Conservation (phyloP, 1,140 invertebrate species). For the Drosophila azteca region DNA sequence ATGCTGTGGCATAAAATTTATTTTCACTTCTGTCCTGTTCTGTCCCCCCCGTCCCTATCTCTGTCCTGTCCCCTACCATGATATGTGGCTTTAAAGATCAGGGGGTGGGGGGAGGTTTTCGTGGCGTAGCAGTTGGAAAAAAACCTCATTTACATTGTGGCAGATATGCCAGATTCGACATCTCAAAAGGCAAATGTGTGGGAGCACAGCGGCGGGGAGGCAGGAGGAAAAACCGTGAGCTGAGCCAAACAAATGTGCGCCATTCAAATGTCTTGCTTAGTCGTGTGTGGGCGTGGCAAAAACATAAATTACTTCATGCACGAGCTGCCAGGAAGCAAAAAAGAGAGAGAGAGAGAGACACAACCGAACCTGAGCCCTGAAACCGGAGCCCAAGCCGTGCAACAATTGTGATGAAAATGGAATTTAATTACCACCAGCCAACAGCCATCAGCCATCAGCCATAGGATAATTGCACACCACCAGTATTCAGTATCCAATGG, state of each 20-base stretch:
- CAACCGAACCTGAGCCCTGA: too few species aligned
- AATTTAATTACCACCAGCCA: constrained; percentile 51
- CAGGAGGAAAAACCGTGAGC: constrained; percentile 26
- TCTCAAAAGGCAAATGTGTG: constrained; percentile 31
- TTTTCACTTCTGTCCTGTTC: constrained; percentile 50
- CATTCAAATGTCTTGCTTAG: constrained; percentile 72
- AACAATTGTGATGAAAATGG: constrained; percentile 67
- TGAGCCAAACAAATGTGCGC: constrained; percentile 67
- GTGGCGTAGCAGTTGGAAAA: background rate
- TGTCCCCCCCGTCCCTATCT: constrained; percentile 2
- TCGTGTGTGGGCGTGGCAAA: constrained; percentile 54
- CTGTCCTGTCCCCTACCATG: constrained; percentile 20
- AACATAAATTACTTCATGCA: constrained; percentile 74
- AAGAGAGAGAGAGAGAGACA: background rate
- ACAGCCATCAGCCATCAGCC: background rate
- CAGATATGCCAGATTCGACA: constrained; percentile 63
- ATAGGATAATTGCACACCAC: constrained; percentile 2
- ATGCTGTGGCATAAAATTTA: constrained; percentile 75
- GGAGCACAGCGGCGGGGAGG: background rate
- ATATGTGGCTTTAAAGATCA: constrained; percentile 74
- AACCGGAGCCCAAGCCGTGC: constrained; percentile 32
- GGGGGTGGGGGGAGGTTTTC: too few species aligned
- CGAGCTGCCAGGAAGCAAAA: constrained; percentile 41
- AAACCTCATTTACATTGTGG: constrained; percentile 54
- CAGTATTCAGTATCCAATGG: constrained; percentile 23